A percentile compares a stretch with the other conserved stretches of the same genome.
Evolutionary conservation across 2,797 vertebrate genomes (phyloP).

Genomic region (Sparus aurata): DNA sequence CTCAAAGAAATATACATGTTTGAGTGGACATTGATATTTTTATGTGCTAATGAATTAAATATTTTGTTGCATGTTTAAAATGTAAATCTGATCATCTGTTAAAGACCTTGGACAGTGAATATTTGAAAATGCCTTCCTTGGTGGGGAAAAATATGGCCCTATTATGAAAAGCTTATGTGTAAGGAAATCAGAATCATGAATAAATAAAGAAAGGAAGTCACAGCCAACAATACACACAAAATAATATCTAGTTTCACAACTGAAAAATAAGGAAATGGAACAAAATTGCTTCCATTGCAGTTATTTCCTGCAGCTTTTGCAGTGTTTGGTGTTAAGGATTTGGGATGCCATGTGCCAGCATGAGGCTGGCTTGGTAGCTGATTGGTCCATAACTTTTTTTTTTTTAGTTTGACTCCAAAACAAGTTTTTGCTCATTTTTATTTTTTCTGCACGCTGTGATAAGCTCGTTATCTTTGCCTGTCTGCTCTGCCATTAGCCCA

Average conservation of each 20-base stretch:
- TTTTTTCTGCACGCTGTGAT: conserved; percentile 31
- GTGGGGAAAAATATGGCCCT: not conserved
- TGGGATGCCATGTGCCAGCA: conserved; percentile 1
- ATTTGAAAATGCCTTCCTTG: not conserved
- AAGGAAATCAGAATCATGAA: not conserved
- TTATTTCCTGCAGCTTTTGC: conserved; percentile 2
- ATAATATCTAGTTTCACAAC: not conserved
- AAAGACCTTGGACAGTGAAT: not conserved
- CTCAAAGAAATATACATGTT: not conserved
- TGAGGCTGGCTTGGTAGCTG: conserved; percentile 4
- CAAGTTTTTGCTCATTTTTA: conserved; percentile 23
- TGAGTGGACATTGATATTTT: not conserved
- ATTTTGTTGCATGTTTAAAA: not conserved
- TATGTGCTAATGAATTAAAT: not conserved
- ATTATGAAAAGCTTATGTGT: not conserved
- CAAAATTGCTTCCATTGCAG: not conserved
- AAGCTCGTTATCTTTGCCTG: conserved; percentile 60
- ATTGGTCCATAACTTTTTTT: conserved; percentile 28
- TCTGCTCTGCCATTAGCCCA: conserved; percentile 56
- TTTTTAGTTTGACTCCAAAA: conserved; percentile 37
- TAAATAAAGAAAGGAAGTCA: not conserved
- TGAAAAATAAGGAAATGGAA: not conserved
- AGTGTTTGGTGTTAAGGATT: conserved; percentile 2
- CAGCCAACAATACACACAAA: not conserved
- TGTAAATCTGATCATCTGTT: not conserved